Base-by-base conservation (phyloP, 2,888 invertebrate genomes). In the Drosophila stalkeri region DNA sequence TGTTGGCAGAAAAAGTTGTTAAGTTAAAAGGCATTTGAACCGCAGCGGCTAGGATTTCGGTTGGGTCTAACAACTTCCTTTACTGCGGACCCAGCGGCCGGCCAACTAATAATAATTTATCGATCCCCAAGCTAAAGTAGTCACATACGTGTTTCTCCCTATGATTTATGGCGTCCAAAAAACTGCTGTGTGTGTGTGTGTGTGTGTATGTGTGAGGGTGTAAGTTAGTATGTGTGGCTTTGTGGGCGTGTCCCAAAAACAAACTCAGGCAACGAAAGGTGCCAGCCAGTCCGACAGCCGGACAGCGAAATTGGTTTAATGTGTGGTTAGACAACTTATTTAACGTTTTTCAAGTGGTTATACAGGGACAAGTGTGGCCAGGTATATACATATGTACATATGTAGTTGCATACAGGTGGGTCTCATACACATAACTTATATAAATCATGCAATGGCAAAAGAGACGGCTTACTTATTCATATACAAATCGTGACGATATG, bases 91-190 rank as follows among this genome's bases (percentile, higher is more conserved):
- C 69, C 57, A 55, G 61, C 74, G 76, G 56, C 76, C 71, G 81
- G 80, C 82, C 86, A 90, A 90, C 91, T 90, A 90, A 90, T 91
- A 91, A 91, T 91, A 90, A 90, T 91, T 90, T 91, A 91, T 91
- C 90, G 91, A 90, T 89, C 86, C 84, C 84, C 77, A 73, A 89
- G 90, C 89, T 80, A 75, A 81, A 89, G 90, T 78, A 81, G 83
- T 80, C 81, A 82, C 86, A 89, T 79, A 81, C 86, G 81, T 78
- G 80, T 75, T 71, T 80, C 80, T 80, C 80, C 73, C 86, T 89
- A 87, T 90, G 90, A 90, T 90, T 90, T 90, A 90, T 90, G 77
- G 81, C 81, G 72, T 75, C 73, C 65, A 70, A 79, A 51, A 71
- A 77, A 77, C 82, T 35, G 37, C 20, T 52, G 14, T 37, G 35